Percentiles rank a stretch among this genome's conserved stretches.
phyloP scores from a whole-genome alignment of 2,797 vertebrate species.

The Onychomys arenicola region DNA sequence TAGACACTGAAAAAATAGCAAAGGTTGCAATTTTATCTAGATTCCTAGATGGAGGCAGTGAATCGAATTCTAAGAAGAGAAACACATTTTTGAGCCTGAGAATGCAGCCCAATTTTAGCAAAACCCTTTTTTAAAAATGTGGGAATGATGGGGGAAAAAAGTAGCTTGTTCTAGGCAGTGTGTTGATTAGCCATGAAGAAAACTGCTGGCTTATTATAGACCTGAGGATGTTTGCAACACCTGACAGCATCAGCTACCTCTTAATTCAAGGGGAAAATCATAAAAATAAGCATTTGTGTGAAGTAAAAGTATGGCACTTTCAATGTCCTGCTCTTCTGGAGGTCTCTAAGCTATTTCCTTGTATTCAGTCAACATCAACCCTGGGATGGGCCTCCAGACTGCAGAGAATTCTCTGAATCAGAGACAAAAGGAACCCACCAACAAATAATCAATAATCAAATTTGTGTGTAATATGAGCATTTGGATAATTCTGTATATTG shows the following conservation, averaged over 20 bases:
- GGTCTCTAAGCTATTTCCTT: conserved; percentile 4
- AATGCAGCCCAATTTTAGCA: conserved; percentile 67
- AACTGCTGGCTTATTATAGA: conserved; percentile 75
- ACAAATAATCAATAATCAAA: not conserved
- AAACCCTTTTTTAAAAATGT: conserved; percentile 65
- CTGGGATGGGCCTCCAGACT: not conserved
- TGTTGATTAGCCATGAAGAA: conserved; percentile 75
- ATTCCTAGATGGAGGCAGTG: conserved; percentile 69
- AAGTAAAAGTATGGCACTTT: conserved; percentile 24
- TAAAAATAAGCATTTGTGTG: conserved; percentile 68
- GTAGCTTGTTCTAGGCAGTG: conserved; percentile 60
- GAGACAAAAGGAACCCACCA: not conserved
- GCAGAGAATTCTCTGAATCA: not conserved
- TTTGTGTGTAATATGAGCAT: not conserved
- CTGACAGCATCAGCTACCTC: conserved; percentile 65
- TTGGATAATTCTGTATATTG: conserved; percentile 43
- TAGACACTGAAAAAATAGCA: conserved; percentile 18
- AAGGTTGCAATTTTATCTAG: conserved; percentile 46
- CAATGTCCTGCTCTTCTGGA: not conserved
- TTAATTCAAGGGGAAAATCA: conserved; percentile 68
- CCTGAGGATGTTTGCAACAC: conserved; percentile 49
- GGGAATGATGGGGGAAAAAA: conserved; percentile 69
- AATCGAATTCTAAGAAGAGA: conserved; percentile 73
- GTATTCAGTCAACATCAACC: not conserved
- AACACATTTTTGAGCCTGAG: conserved; percentile 59